Base-by-base conservation (phyloP, 2,888 invertebrate genomes). In the Cryptocephalus primarius region DNA sequence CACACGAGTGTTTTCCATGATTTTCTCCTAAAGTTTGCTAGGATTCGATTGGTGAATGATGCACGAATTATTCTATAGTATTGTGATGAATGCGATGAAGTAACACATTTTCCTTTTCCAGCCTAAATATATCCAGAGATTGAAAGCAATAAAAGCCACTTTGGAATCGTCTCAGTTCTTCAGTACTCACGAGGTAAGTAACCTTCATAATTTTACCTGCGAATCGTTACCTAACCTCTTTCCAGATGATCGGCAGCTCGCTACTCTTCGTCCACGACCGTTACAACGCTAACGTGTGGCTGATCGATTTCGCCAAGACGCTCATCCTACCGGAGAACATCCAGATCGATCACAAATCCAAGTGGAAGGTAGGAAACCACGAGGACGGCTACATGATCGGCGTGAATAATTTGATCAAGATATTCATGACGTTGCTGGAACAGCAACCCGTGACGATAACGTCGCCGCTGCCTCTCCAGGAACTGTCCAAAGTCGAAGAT, bases 261-360 rank as follows among this genome's bases (percentile, higher is more conserved):
- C 73, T 97, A 48, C 78, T 97, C 47, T 91, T 97, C 67, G 92
- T 97, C 45, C 95, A 94, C 73, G 95, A 97, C 69, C 78, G 82
- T 46, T 79, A 80, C 55, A 85, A 83, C 65, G 90, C 93, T 32
- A 89, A 88, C 51, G 83, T 93, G 10, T 97, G 96, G 96, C 79
- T 97, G 75, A 97, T 97, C 56, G 96, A 97, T 72, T 97, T 97
- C 66, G 95, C 96, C 42, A 97, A 97, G 73, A 93, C 94, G 1
- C 79, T 91, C 40, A 79, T 82, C 10, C 75, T 95, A 34, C 89
- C 92, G 0, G 77, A 79, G 1, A 78, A 83, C 51, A 72, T 85
- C 50, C 74, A 68, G 36, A 88, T 93, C 48, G 79, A 82, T 60
- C 95, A 95, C 70, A 79, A 79, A 51, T 79, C 83, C 14, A 81